Percentiles rank a stretch among this genome's conserved stretches.
phyloP scores from a whole-genome alignment of 2,797 vertebrate genomes.

The Varecia variegata region DNA sequence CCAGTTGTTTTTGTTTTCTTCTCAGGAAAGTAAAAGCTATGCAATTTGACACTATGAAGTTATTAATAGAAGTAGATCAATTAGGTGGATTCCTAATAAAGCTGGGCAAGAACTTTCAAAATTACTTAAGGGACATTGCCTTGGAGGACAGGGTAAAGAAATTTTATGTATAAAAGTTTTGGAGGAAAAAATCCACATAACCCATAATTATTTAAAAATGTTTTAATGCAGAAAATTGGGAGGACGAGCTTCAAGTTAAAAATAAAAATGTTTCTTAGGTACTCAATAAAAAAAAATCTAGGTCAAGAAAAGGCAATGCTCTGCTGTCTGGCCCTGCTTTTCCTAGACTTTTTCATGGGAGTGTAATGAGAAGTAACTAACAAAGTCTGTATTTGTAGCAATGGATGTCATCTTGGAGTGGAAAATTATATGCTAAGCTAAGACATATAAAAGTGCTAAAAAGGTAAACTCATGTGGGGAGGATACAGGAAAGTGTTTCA shows the following conservation, averaged over 20 bases:
- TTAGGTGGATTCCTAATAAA: slow-evolving; percentile 19
- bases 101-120: slow-evolving; percentile 22
- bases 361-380: neutral
- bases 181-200: neutral
- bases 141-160: neutral
- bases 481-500: neutral
- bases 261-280: neutral
- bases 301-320: neutral
- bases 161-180: slow-evolving; percentile 38
- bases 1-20: neutral
- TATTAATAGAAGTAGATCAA: slow-evolving; percentile 43
- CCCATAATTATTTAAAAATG: neutral
- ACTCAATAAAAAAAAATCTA: neutral
- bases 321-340: neutral
- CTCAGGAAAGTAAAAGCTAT: neutral
- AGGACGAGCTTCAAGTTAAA: neutral
- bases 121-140: neutral
- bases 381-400: neutral
- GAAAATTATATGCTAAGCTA: neutral
- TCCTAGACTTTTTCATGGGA: neutral
- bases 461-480: neutral
- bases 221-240: neutral
- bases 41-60: neutral
- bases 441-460: neutral
- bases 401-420: neutral